Base-by-base conservation (phyloP, 2,888 invertebrate genomes). In the Nasonia oneida region DNA sequence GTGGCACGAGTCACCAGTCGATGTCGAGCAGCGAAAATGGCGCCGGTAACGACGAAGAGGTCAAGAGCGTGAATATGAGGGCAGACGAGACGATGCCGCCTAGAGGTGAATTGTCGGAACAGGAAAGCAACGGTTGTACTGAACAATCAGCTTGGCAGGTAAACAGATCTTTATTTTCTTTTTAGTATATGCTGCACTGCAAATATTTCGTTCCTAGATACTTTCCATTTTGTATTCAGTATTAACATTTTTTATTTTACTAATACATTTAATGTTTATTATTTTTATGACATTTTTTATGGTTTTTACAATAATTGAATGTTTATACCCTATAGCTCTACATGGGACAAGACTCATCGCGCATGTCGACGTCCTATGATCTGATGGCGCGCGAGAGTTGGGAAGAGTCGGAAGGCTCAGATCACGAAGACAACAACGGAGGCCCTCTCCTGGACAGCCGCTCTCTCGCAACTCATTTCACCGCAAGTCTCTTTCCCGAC, bases 81-180 rank as follows among this genome's bases (percentile, higher is more conserved):
- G 96, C 97, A 0, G 97, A 98, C 91, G 98, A 98, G 93, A 96
- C 96, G 88, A 97, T 98, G 97, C 97, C 98, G 61, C 96, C 97
- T 0, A 95, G 97, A 87, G 97, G 97, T 0, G 98, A 98, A 93
- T 95, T 98, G 70, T 97, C 97, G 18, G 97, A 97, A 23, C 97
- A 97, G 92, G 98, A 97, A 92, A 97, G 97, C 93, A 96, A 97
- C 91, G 97, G 97, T 15, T 96, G 96, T 89, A 96, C 96, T 91
- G 97, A 97, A 89, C 95, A 95, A 23, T 95, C 96, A 2, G 97
- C 97, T 95, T 96, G 95, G 93, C 95, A 96, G 94, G 96, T 97
- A 93, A 94, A 29, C 94, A 90, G 79, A 64, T 83, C 37, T 87
- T 88, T 71, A 81, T 39, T 73, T 76, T 37, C 50, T 57, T 70